phyloP scores from a whole-genome alignment of 2,113 vertebrate genomes.

The Oreamnos americanus region DNA sequence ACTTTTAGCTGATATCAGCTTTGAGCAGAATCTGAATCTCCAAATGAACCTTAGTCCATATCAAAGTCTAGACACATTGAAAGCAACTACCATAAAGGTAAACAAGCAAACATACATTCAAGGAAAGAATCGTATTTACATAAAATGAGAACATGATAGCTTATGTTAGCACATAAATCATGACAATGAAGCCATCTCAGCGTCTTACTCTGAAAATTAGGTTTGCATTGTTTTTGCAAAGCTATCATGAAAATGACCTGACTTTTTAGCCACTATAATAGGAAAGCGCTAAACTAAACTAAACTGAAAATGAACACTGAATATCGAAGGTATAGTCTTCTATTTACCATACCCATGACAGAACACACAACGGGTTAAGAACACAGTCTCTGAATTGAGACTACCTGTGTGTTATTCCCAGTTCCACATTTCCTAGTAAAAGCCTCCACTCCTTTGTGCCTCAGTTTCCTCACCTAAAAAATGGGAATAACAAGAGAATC shows the following conservation, averaged over 20 bases:
- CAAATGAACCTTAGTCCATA: constrained; percentile 40
- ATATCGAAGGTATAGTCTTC: neutral
- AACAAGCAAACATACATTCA: neutral
- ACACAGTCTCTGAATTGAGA: neutral
- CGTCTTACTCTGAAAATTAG: constrained; percentile 17
- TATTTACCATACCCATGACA: neutral
- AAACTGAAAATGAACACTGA: constrained; percentile 9
- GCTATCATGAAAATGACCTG: neutral
- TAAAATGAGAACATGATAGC: neutral
- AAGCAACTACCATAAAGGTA: neutral
- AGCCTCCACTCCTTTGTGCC: neutral
- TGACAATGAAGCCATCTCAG: neutral
- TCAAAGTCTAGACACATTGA: constrained; percentile 3
- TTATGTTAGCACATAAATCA: neutral
- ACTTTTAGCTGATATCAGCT: constrained; percentile 16
- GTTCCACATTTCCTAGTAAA: constrained; percentile 3
- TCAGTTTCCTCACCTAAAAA: constrained; percentile 28
- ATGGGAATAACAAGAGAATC: neutral
- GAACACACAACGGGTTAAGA: neutral
- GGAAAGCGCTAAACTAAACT: constrained; percentile 17
- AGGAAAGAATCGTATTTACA: neutral
- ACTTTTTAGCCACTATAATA: neutral
- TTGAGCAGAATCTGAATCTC: constrained; percentile 13
- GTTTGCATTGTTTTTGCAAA: neutral
- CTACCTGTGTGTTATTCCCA: neutral